Evolutionary conservation across 1,140 invertebrate species (phyloP), one percentile per base, ranked within the genome.

Genomic region (Stegodyphus dumicola): DNA sequence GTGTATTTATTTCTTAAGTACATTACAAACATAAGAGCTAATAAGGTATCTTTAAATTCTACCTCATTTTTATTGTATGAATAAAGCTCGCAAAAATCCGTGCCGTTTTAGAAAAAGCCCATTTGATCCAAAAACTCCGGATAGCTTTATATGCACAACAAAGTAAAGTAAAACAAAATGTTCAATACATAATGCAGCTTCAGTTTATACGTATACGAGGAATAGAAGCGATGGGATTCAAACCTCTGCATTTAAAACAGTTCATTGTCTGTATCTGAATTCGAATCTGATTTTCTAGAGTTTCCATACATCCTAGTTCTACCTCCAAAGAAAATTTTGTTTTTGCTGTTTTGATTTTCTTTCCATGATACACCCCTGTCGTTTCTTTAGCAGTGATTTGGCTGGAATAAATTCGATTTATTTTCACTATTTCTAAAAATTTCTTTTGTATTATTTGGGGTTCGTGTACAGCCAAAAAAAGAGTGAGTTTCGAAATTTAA

Each of bases 221-320:
- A 51, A 65, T 54, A 51, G 66, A 79, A 79, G 18, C n/a, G 77
- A 79, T 56, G 54, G 65, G 52, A 70, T 65, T 69, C 65, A 79
- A 79, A 70, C 77, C 69, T 69, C 65, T 79, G 77, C 77, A 79
- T 79, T 79, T 79, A 79, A 79, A 79, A 79, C 77, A 79, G 65
- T 70, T 69, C 77, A 79, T 79, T 79, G 77, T 79, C 53, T 70
- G 77, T 52, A 69, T 79, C 51, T 49, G 51, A 54, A 79, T 79
- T 18, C 65, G 11, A 79, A 79, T 67, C 65, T 66, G 66, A 79
- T 79, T 79, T 79, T 67, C 15, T 33, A 18, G 66, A 70, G 65
- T 70, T 70, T 54, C 65, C 53, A 49, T 33, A 13, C 10, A 70
- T 18, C 65, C 66, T 56, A 56, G 69, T 70, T 66, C 49, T 11